phyloP scores from a whole-genome alignment of 2,113 vertebrate species.

The Alectura lathami region DNA sequence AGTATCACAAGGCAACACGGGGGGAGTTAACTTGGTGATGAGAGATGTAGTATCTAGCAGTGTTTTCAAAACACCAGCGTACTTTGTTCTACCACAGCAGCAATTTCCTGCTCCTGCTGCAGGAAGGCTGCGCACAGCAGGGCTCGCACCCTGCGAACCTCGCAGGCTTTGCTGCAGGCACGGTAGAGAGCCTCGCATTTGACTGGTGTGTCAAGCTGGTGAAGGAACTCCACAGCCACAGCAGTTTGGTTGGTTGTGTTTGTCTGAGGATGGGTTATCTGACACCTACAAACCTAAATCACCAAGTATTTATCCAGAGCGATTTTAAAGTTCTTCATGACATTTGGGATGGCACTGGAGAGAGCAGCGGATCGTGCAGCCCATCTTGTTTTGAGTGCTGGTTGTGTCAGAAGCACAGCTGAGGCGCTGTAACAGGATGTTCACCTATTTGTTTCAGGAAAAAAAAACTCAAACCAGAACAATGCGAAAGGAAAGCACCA shows the following conservation, averaged over 20 bases:
- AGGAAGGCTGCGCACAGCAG: rapidly evolving
- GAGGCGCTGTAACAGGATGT: background rate
- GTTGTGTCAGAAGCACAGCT: background rate
- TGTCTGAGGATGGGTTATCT: background rate
- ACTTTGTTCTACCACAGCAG: background rate
- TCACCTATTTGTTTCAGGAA: background rate
- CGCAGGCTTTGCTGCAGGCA: background rate
- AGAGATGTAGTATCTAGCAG: background rate
- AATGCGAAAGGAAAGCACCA: constrained; percentile 61
- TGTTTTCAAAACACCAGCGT: background rate
- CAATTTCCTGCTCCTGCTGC: background rate
- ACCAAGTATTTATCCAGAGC: rapidly evolving
- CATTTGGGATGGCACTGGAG: background rate
- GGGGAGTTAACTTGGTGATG: background rate
- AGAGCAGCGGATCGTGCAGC: background rate
- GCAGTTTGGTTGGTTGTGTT: rapidly evolving
- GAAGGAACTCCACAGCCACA: background rate
- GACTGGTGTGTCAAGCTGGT: background rate
- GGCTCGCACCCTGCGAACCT: background rate
- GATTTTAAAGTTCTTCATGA: background rate
- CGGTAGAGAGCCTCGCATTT: background rate
- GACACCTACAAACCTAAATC: rapidly evolving
- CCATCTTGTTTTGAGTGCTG: background rate
- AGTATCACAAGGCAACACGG: background rate
- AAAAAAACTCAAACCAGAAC: background rate